Percentiles rank a stretch among this genome's conserved stretches.
phyloP scores from a whole-genome alignment of 2,888 invertebrate species.

The Blastobasis lacticolella region DNA sequence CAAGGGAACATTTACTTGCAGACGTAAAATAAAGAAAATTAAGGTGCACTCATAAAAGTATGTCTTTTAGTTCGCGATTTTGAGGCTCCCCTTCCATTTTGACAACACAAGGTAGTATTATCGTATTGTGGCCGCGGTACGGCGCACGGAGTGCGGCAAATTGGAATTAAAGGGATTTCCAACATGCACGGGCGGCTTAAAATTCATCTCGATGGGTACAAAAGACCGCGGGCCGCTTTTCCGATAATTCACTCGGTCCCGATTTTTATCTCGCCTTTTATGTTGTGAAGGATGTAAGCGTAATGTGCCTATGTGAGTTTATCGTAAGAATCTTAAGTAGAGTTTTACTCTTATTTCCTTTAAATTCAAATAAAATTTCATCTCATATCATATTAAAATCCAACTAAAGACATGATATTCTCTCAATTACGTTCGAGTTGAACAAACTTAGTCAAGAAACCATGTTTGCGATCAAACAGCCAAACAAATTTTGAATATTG shows the following conservation, averaged over 20 bases:
- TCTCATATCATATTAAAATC: too few species aligned
- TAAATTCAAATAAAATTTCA: too few species aligned
- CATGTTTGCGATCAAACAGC: too few species aligned
- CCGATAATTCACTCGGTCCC: constrained; percentile 31
- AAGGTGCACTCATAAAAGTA: neutral
- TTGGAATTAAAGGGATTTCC: constrained; percentile 15
- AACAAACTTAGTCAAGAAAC: too few species aligned
- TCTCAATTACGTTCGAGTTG: too few species aligned
- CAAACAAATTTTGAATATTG: too few species aligned
- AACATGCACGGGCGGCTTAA: constrained; percentile 23
- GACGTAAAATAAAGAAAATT: neutral
- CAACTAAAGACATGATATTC: too few species aligned
- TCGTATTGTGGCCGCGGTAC: neutral
- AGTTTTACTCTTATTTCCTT: constrained; percentile 28
- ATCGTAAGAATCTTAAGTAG: constrained; percentile 8
- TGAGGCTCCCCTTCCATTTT: neutral
- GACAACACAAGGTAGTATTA: neutral
- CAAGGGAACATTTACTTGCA: neutral
- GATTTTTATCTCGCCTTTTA: constrained; percentile 39
- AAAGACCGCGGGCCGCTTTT: constrained; percentile 28
- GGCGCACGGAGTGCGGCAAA: constrained; percentile 9
- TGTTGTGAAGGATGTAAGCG: constrained; percentile 13
- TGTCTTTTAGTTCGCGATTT: too few species aligned
- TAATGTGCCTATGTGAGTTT: neutral
- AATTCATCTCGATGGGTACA: constrained; percentile 32